Evolutionary conservation across 1,140 invertebrate genomes (phyloP), one percentile per base, ranked within the genome.

Genomic region (Leptinotarsa undecemlineata): DNA sequence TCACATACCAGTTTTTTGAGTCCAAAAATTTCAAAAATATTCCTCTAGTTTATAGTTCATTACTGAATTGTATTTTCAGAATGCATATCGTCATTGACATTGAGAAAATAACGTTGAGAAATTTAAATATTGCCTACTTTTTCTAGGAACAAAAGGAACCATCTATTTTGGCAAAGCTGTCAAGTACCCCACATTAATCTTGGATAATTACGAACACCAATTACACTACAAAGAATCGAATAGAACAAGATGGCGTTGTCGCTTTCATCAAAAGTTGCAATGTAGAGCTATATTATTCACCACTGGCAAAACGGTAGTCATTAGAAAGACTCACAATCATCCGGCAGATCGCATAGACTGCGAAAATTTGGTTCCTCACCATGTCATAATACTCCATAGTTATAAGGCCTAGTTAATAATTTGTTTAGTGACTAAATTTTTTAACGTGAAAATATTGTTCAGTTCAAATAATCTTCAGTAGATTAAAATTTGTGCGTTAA

Each of bases 261-360:
- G 66, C 4, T 70, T 20, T 6, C 61, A 75, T n/a, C 74, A 77
- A 57, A 68, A 63, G 20, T 74, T 77, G 51, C 75, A 75, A 68
- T 80, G 79, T 63, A 77, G 74, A 66, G 73, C 76, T 17, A 68
- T 51, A 4, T 23, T 79, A 5, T 76, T 74, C 33, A 80, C 77
- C 11, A 72, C 68, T 33, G 79, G 77, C 26, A 77, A 72, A 33
- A 64, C 51, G 6, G 72, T 80, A 4, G 51, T 60, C n/a, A 61
- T 77, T 5, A 71, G 68, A n/a, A 66, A 76, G 57, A n/a, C n/a
- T 4, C 79, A 80, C 64, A 80, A 80, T 68, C 79, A 80, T 71
- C 47, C 48, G 47, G 72, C 76, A 21, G 13, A 2, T 3, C 20
- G 21, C 3, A 69, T 48, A 60, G 33, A 74, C 47, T 47, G n/a